Evolutionary conservation across 2,113 vertebrate genomes (phyloP).

Genomic region (Lophochroa leadbeateri): DNA sequence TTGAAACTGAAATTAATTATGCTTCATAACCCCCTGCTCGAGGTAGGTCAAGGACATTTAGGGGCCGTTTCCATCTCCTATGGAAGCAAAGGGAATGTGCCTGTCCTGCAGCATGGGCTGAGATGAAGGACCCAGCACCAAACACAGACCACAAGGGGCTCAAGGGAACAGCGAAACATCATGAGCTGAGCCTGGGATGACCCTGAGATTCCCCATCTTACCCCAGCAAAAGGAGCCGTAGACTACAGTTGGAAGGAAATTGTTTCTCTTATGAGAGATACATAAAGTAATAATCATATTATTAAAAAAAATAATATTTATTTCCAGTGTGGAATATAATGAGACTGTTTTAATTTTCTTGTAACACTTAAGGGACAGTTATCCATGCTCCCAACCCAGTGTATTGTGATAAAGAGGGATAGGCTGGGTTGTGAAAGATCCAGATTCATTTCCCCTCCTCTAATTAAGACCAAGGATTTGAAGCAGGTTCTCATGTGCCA

Average conservation of each 20-base stretch:
- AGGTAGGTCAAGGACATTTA: constrained; percentile 50
- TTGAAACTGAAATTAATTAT: constrained; percentile 36
- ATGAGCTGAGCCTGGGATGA: background rate
- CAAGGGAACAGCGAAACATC: background rate
- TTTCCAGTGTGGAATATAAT: background rate
- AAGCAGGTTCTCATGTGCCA: background rate
- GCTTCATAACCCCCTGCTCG: background rate
- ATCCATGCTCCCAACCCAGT: background rate
- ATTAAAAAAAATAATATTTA: background rate
- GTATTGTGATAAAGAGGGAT: background rate
- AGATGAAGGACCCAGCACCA: background rate
- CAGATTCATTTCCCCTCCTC: background rate
- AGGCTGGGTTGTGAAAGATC: background rate
- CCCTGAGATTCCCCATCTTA: background rate
- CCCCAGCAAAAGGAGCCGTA: background rate
- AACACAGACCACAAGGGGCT: background rate
- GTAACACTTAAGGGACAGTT: background rate
- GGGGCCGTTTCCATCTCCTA: background rate
- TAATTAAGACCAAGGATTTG: constrained; percentile 5
- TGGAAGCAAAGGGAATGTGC: background rate
- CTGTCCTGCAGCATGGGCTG: background rate
- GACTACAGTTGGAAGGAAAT: background rate
- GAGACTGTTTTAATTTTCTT: constrained; percentile 7
- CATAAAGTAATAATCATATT: background rate
- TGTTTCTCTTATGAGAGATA: background rate